Evolutionary conservation across 2,797 vertebrate species (phyloP), one percentile per base, ranked within the genome.

Genomic region (Yasuhikotakia modesta): DNA sequence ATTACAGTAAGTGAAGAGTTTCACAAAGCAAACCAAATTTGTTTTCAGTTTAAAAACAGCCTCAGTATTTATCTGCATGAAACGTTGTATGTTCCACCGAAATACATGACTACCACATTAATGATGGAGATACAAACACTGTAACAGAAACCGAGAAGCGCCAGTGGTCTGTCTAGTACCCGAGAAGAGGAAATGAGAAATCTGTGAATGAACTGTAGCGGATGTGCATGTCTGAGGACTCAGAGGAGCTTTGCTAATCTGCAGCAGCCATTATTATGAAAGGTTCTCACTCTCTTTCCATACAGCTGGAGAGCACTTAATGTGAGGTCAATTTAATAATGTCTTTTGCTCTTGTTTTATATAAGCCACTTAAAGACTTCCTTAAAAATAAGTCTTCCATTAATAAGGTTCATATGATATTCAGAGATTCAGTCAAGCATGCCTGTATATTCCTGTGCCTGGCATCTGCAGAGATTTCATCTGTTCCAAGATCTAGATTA

Each of bases 101-200:
- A 32, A 67, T 83, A 13, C 64, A 70, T 64, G 19, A 43, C 39
- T 10, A 43, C 39, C 39, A 43, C 76, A 75, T 24, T 27, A 43
- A 64, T 17, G 43, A 82, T 72, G 53, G n/a, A 72, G 43, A 30
- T 61, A 16, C 27, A 71, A 68, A 67, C 73, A 78, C 45, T 75
- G 67, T 58, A 80, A 75, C 82, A 79, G 72, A 84, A 83, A 84
- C 60, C 30, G 22, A 75, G 73, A 85, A 50, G 50, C 21, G 19
- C 6, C 10, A n/a, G 55, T 27, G 75, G 68, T 67, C 66, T 70
- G n/a, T 80, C 19, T 73, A 73, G 80, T 69, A 85, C 76, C 74
- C 64, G 74, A 85, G 79, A 81, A 70, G 81, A 79, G 82, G 81
- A 86, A 84, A 78, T 68, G 77, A 85, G 75, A 84, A 78, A 70